A percentile compares a stretch with the other conserved stretches of the same genome.
Conservation (phyloP, 2,797 vertebrate species). For the Oryzias dopingdopingensis region DNA sequence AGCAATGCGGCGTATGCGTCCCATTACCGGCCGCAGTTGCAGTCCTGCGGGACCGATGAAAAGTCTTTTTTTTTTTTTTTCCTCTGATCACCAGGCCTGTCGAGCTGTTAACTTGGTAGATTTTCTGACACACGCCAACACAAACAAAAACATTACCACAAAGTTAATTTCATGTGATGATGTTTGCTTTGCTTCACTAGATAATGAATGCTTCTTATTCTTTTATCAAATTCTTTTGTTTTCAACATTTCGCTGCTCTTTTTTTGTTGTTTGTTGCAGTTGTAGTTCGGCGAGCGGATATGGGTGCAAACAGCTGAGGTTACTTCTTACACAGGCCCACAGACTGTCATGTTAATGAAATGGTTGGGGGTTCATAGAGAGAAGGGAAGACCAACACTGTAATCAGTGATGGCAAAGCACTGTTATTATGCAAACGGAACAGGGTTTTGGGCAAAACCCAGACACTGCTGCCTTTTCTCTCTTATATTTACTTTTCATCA, state of each 20-base stretch:
- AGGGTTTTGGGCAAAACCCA: conserved; percentile 62
- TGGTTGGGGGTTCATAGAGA: conserved; percentile 65
- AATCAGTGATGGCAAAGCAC: conserved; percentile 57
- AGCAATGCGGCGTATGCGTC: conserved; percentile 64
- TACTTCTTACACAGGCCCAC: conserved; percentile 50
- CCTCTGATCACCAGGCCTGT: conserved; percentile 68
- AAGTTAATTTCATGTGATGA: conserved; percentile 52
- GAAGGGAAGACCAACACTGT: conserved; percentile 69
- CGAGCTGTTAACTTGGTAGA: conserved; percentile 49
- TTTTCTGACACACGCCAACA: conserved; percentile 31
- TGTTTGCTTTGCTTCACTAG: conserved; percentile 45
- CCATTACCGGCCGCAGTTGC: conserved; percentile 64
- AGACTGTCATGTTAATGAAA: conserved; percentile 72
- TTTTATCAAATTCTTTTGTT: conserved; percentile 21
- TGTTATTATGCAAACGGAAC: conserved; percentile 67
- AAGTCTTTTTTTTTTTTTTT: conserved; percentile 50
- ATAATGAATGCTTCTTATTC: conserved; percentile 45
- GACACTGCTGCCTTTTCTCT: conserved; percentile 50
- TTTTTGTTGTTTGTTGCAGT: conserved; percentile 9
- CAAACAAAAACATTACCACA: conserved; percentile 34
- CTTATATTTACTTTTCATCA: conserved; percentile 57
- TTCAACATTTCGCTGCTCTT: conserved; percentile 14
- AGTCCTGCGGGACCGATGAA: conserved; percentile 71
- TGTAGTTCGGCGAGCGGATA: conserved; percentile 51
- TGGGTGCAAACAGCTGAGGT: conserved; percentile 53